A percentile compares a stretch with the other conserved stretches of the same genome.
Evolutionary conservation across 2,797 vertebrate species (phyloP).

Genomic region (Gymnodraco acuticeps): DNA sequence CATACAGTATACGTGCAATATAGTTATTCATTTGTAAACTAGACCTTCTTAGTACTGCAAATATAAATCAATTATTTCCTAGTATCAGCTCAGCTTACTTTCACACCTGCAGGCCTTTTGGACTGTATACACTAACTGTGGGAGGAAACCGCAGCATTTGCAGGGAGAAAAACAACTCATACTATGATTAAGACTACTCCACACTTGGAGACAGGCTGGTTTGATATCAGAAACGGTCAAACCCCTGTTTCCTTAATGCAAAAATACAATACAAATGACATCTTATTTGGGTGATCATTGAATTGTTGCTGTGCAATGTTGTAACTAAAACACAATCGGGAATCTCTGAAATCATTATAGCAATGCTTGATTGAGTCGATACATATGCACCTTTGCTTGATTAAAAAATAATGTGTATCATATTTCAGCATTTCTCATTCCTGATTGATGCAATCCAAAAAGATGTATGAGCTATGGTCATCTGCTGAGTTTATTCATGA

Average conservation of each 20-base stretch:
- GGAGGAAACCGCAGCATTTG: not conserved
- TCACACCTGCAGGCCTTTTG: not conserved
- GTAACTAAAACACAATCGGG: too few species aligned
- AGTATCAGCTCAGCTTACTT: not conserved
- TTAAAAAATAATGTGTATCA: not conserved
- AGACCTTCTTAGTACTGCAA: not conserved
- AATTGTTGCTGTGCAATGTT: too few species aligned
- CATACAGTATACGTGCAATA: not conserved
- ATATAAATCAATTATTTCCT: not conserved
- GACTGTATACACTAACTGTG: not conserved
- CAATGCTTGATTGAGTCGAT: too few species aligned
- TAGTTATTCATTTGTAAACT: slow-evolving; percentile 10
- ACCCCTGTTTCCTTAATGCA: too few species aligned
- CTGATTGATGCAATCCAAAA: not conserved
- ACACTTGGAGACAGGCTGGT: too few species aligned
- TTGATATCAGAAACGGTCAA: too few species aligned
- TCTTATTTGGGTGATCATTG: too few species aligned
- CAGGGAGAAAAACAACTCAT: too few species aligned
- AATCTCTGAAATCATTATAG: too few species aligned
- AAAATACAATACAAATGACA: too few species aligned
- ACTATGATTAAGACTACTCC: too few species aligned
- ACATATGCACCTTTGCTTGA: not conserved
- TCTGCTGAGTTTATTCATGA: not conserved
- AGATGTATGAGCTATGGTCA: not conserved
- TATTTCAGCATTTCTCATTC: not conserved